Base-by-base conservation (phyloP, 2,888 invertebrate species). In the Timema cristinae region DNA sequence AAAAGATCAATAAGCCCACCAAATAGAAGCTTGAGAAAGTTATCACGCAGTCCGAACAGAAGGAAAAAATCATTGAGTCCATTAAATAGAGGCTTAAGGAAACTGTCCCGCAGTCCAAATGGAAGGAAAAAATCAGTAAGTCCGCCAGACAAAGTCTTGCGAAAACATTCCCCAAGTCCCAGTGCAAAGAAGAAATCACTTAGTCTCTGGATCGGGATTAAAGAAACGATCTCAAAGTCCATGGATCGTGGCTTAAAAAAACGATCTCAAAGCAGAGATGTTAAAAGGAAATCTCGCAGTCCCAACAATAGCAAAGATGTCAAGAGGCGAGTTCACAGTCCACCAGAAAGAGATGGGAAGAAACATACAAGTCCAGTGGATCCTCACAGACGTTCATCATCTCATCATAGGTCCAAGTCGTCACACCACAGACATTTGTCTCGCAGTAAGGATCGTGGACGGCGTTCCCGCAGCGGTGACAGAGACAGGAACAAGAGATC, bases 401-500 rank as follows among this genome's bases (percentile, higher is more conserved):
- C 63, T 63, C 63, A 13, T n/a, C 63, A 32, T 48, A 63, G 47
- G 32, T 16, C 63, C 16, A 32, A 16, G 47, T 63, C 63, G 32
- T 63, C 63, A 63, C 63, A 13, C 10, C 50, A 51, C 48, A 69
- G 69, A 56, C 56, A 66, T 6, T 66, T 51, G 5, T 63, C 69
- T 15, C 69, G 61, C n/a, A 63, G 70, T 16, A 13, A 50, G n/a
- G 51, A 52, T 11, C 61, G 68, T 52, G 61, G 71, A 11, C 32
- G 51, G 11, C 56, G 73, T 16, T 71, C 71, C 7, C 73, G 56
- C 13, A 69, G 69, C 48, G 56, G 69, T 10, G 71, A 69, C 13
- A 56, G 61, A 16, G 69, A 70, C 32, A 54, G 66, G 7, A 50
- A 51, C 32, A 67, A 59, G 59, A 9, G 59, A 61, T 80, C 81